Evolutionary conservation across 2,797 vertebrate species (phyloP), one percentile per base, ranked within the genome.

Genomic region (Moxostoma hubbsi): DNA sequence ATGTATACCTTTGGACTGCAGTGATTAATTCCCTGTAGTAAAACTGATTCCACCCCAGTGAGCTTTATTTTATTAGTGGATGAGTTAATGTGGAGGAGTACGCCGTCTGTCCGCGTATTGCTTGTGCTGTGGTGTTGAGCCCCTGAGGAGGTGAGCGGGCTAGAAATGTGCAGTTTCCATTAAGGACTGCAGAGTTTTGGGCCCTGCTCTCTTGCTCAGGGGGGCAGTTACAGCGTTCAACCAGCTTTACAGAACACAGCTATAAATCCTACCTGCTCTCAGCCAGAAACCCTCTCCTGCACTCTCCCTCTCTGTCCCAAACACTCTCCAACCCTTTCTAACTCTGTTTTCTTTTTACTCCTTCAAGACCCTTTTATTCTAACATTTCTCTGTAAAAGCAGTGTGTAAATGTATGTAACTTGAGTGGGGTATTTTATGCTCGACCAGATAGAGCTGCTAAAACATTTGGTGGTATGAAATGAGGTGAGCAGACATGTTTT

Each of bases 211-310:
- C 86, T 86, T 80, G 89, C 92, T 91, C 90, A 87, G 86, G 92
- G 91, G 92, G 87, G 90, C 91, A 86, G 92, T 93, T 92, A 91
- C 88, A 90, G 90, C 89, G 82, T 91, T 91, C 92, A 93, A 91
- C 90, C 88, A 90, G 91, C 89, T 87, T 90, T 81, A 75, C 87
- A 89, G 88, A 92, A 89, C 89, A 91, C 85, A 82, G 81, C 83
- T 91, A 89, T 94, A 92, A 93, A 93, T 93, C 91, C 89, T 92
- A 82, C 83, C 75, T 87, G 72, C 84, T 82, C 70, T 79, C 59
- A 8, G 54, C 74, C 83, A 82, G 57, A 82, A 87, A 83, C 81
- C 51, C 51, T 69, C 46, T 69, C 70, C 53, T 24, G 24, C 51
- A 36, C 36, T 36, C 36, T 54, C 9, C 59, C 61, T 70, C 58